A percentile compares a stretch with the other conserved stretches of the same genome.
These are phyloP conservation scores for Notodonta ziczac DNA, from an alignment of 2,888 invertebrate genomes.

Conservation along the genomic window DNA sequence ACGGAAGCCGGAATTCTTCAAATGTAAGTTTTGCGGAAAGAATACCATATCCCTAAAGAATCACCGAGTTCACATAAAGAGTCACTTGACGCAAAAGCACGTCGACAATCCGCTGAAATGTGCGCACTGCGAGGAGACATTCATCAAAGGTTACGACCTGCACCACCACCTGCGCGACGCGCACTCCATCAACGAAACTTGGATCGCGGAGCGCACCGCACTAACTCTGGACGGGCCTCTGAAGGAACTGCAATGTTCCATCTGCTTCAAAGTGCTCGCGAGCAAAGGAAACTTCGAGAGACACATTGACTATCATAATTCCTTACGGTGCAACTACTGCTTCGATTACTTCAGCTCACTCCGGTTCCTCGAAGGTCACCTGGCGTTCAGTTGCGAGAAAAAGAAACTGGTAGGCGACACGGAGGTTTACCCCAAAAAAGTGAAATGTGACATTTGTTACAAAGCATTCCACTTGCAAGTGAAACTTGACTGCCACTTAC, in stretches of 20 bases:
- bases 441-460: slow-evolving; percentile 77
- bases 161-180: slow-evolving; percentile 73
- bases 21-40: slow-evolving; percentile 79
- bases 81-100: slow-evolving; percentile 71
- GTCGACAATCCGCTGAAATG: slow-evolving; percentile 72
- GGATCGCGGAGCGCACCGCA: slow-evolving; percentile 70
- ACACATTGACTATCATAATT: slow-evolving; percentile 80
- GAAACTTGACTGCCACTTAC: slow-evolving; percentile 77
- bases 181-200: slow-evolving; percentile 71
- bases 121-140: slow-evolving; percentile 68
- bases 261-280: slow-evolving; percentile 75
- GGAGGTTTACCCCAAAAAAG: slow-evolving; percentile 68
- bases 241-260: slow-evolving; percentile 75
- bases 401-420: slow-evolving; percentile 73
- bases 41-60: slow-evolving; percentile 70
- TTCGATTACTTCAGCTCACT: slow-evolving; percentile 74
- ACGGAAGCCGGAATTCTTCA: slow-evolving; percentile 73
- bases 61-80: slow-evolving; percentile 73
- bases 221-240: slow-evolving; percentile 64
- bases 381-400: slow-evolving; percentile 75
- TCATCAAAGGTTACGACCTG: slow-evolving; percentile 70
- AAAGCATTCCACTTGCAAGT: slow-evolving; percentile 80
- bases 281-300: slow-evolving; percentile 78
- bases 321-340: slow-evolving; percentile 79
- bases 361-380: slow-evolving; percentile 75